Percentiles rank a stretch among this genome's conserved stretches.
Conservation (phyloP, 1,140 invertebrate species). For the Drosophila ananassae region DNA sequence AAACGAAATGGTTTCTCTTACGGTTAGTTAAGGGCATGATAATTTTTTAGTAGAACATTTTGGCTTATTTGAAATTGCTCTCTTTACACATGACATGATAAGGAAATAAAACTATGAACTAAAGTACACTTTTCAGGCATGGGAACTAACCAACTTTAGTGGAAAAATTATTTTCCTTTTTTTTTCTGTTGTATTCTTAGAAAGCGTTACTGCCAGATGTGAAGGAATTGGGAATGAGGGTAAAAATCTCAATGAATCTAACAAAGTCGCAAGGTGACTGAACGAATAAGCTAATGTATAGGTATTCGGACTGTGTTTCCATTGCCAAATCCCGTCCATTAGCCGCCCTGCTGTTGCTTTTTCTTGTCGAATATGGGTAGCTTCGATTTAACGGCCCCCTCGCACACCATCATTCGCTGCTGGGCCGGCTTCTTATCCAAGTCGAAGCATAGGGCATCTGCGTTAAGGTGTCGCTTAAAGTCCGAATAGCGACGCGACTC, state of each 20-base stretch:
- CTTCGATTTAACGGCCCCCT: conserved; percentile 93
- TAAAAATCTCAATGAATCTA: conserved; percentile 38
- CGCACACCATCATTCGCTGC: conserved; percentile 90
- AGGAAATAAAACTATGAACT: conserved; percentile 30
- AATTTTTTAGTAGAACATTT: conserved; percentile 51
- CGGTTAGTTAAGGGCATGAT: conserved; percentile 23
- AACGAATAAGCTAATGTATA: conserved; percentile 28
- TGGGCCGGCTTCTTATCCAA: conserved; percentile 83
- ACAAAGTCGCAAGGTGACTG: conserved; percentile 20
- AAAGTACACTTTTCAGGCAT: conserved; percentile 24
- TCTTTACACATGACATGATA: conserved; percentile 29
- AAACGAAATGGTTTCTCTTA: conserved; percentile 36
- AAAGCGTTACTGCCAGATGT: conserved; percentile 16
- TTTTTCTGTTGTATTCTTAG: conserved; percentile 18
- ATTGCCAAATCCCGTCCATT: conserved; percentile 13
- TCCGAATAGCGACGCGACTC: conserved; percentile 77
- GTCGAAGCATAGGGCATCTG: conserved; percentile 79
- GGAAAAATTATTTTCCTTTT: conserved; percentile 14
- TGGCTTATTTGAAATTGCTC: conserved; percentile 49
- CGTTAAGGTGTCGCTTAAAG: conserved; percentile 72
- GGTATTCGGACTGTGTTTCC: conserved; percentile 1
- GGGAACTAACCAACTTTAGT: conserved; percentile 23
- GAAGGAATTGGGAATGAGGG: conserved; percentile 22
- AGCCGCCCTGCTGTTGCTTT: conserved; percentile 80
- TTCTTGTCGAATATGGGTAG: conserved; percentile 94